Percentiles rank a stretch among this genome's conserved stretches.
These are phyloP conservation scores for Pissodes strobi DNA, from an alignment of 1,140 invertebrate genomes.

Conservation along the genomic window DNA sequence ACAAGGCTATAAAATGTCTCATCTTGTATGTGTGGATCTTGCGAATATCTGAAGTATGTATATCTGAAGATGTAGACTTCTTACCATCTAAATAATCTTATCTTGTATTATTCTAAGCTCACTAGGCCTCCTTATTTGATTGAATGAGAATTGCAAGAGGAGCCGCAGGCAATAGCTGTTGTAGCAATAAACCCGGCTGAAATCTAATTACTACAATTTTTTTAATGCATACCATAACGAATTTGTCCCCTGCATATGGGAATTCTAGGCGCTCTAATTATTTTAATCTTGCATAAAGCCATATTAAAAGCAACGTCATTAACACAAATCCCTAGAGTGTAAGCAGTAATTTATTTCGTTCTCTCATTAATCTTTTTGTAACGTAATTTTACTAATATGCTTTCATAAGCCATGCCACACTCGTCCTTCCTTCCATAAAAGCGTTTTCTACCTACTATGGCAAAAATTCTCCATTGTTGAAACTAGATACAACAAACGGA, in stretches of 20 bases:
- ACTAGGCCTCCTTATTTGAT: too few species aligned
- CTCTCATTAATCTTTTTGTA: constrained; percentile 5
- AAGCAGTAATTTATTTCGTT: background rate
- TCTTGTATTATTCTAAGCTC: too few species aligned
- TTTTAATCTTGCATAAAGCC: constrained; percentile 4
- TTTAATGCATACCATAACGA: too few species aligned
- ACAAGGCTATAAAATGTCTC: too few species aligned
- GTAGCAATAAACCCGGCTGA: too few species aligned
- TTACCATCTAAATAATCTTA: too few species aligned
- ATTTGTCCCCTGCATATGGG: background rate
- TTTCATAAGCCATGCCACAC: background rate
- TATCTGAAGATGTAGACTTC: too few species aligned
- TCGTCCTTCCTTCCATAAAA: background rate
- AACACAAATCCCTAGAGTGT: constrained; percentile 5
- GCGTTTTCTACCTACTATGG: background rate
- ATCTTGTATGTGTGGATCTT: too few species aligned
- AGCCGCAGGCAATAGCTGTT: too few species aligned
- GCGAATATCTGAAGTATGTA: too few species aligned
- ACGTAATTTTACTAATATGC: background rate
- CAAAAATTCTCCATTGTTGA: background rate
- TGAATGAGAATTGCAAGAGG: too few species aligned
- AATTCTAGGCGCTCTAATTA: constrained; percentile 1
- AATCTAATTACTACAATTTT: too few species aligned
- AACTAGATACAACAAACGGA: background rate
- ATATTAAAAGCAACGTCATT: constrained; percentile 6